Base-by-base conservation (phyloP, 1,140 invertebrate species). In the Saccostrea echinata region DNA sequence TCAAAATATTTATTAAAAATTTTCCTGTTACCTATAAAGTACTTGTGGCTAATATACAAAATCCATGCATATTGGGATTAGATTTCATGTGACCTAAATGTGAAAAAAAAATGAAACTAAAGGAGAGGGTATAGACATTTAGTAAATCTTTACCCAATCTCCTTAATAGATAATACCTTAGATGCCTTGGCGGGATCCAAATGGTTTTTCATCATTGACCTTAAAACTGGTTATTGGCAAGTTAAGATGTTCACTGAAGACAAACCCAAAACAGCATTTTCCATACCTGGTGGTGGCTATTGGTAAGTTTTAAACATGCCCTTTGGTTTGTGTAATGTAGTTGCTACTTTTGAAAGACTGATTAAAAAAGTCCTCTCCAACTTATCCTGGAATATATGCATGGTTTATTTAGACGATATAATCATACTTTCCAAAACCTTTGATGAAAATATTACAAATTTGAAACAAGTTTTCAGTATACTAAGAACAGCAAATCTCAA, bases 341-440 rank as follows among this genome's bases (percentile, higher is more conserved):
- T 90, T 2, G 86, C 88, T 3, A 90, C 91, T 33, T 94, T 93
- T 86, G 87, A 91, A 86, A 81, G 93, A 84, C 81, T 89, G 13
- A 92, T 94, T 81, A 57, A 85, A 85, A 64, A 85, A 27, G 52
- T 68, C 24, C 53, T 68, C n/a, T 68, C 27, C 27, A 3, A 35
- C 27, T 68, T 43, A 43, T 84, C 92, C 16, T 88, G 89, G 85
- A 88, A 92, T 12, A 90, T 91, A 88, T 61, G 30, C 16, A 88
- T 92, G 81, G 80, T 93, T 0, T 87, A 91, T 64, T 88, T 91
- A 64, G 90, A 94, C n/a, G 84, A 88, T 21, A 84, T 89, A 1
- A 84, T 84, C 57, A 27, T 84, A 33, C 24, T 84, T 27, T 84
- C 84, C 16, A 84, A 84, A 30, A 30, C 84, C 13, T 84, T 84